These are phyloP conservation scores for Scotopteryx bipunctaria DNA, from an alignment of 2,888 invertebrate genomes.

Conservation along the genomic window DNA sequence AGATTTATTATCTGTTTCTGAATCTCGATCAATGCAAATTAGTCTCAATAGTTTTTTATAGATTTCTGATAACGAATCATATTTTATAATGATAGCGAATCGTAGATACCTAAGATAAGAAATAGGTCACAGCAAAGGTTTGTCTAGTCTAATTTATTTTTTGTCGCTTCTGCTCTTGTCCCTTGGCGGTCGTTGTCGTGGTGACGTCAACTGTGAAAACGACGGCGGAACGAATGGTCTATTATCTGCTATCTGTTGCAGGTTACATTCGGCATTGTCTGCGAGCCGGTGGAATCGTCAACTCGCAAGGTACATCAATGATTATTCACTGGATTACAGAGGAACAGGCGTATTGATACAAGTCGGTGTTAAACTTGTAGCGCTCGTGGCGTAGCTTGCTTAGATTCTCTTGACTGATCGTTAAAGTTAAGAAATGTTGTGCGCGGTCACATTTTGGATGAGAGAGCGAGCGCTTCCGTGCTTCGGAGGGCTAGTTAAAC, in stretches of 20 bases:
- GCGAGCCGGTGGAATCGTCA: not conserved
- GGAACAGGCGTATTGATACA: no score
- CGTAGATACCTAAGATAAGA: no score
- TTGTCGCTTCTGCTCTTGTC: conserved; percentile 24
- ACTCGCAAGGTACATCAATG: no score
- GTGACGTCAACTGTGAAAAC: conserved; percentile 30
- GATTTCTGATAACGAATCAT: not conserved
- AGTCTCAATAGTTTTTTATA: not conserved
- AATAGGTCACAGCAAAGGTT: conserved; percentile 10
- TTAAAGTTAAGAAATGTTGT: no score
- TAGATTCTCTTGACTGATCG: no score
- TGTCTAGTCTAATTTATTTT: conserved; percentile 26
- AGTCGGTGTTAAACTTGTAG: no score
- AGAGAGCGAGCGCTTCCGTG: no score
- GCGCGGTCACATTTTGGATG: no score
- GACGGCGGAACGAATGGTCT: conserved; percentile 27
- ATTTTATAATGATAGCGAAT: no score
- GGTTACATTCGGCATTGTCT: conserved; percentile 12
- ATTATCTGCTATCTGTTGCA: conserved; percentile 17
- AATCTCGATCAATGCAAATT: not conserved
- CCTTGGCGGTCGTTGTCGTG: conserved; percentile 28
- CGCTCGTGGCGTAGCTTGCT: no score
- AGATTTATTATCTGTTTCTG: not conserved
- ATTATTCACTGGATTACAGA: no score
- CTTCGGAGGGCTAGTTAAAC: no score